Percentiles rank a stretch among this genome's conserved stretches.
Conservation (phyloP, 2,888 invertebrate species). For the Drosophila mimica region DNA sequence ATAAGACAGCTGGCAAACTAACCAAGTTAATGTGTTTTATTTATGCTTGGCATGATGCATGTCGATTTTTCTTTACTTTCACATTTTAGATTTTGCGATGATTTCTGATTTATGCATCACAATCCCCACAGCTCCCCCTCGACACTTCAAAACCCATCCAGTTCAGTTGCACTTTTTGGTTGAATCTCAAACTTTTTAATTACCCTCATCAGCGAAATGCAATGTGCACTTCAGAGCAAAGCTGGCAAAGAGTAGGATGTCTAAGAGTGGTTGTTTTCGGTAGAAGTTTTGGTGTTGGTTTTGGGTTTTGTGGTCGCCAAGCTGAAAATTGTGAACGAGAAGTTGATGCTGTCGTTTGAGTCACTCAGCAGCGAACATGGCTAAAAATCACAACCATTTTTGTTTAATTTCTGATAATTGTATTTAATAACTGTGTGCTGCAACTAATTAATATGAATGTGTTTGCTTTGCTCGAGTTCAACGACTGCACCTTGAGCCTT, state of each 20-base stretch:
- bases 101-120: conserved; percentile 48
- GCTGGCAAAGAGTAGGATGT: conserved; percentile 15
- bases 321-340: conserved; percentile 33
- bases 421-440: conserved; percentile 46
- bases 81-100: conserved; percentile 3
- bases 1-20: conserved; percentile 46
- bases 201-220: conserved; percentile 78
- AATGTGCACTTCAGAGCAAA: conserved; percentile 44
- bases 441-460: conserved; percentile 66
- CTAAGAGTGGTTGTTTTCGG: background rate
- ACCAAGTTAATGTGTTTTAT: conserved; percentile 63
- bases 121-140: background rate
- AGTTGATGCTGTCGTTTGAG: conserved; percentile 7
- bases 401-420: conserved; percentile 60
- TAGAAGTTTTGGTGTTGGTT: background rate
- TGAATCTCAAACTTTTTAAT: conserved; percentile 72
- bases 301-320: conserved; percentile 36
- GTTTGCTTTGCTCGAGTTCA: conserved; percentile 55
- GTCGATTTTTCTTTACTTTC: conserved; percentile 46
- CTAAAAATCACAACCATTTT: conserved; percentile 37
- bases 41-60: conserved; percentile 69
- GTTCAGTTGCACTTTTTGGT: conserved; percentile 56
- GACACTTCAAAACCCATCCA: conserved; percentile 18
- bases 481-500: conserved; percentile 74
- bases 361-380: conserved; percentile 11